phyloP scores from a whole-genome alignment of 2,888 invertebrate species.

The Minunthozetes semirufus region DNA sequence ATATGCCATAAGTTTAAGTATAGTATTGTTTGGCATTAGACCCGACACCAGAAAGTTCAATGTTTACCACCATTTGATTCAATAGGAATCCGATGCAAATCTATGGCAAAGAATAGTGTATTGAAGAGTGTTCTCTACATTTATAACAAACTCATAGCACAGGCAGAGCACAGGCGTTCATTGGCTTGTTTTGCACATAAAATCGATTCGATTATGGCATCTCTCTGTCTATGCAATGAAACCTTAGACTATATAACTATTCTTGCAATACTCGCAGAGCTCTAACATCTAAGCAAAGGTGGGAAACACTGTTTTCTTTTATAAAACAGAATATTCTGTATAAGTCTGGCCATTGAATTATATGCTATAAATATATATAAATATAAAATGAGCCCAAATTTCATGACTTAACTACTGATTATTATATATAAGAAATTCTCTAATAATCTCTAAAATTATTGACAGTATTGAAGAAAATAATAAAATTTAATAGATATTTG shows the following conservation, averaged over 20 bases:
- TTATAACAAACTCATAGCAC: not conserved
- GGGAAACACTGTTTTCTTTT: constrained; percentile 4
- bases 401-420: not conserved
- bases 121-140: too few relatives aligned
- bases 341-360: not conserved
- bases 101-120: not conserved
- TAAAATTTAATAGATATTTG: too few relatives aligned
- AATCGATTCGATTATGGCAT: not conserved
- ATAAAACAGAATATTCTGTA: not conserved
- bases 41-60: not conserved
- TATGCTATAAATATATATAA: too few relatives aligned
- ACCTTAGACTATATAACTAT: not conserved
- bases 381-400: not conserved
- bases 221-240: not conserved
- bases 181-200: constrained; percentile 10
- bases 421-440: too few relatives aligned
- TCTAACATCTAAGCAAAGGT: not conserved
- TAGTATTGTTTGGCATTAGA: not conserved
- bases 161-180: not conserved
- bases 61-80: constrained; percentile 12
- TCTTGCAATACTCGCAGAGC: not conserved
- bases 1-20: not conserved
- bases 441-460: too few relatives aligned
- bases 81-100: not conserved
- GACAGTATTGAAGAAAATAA: too few relatives aligned